phyloP scores from a whole-genome alignment of 2,888 invertebrate species.

The Drosophila lutescens region DNA sequence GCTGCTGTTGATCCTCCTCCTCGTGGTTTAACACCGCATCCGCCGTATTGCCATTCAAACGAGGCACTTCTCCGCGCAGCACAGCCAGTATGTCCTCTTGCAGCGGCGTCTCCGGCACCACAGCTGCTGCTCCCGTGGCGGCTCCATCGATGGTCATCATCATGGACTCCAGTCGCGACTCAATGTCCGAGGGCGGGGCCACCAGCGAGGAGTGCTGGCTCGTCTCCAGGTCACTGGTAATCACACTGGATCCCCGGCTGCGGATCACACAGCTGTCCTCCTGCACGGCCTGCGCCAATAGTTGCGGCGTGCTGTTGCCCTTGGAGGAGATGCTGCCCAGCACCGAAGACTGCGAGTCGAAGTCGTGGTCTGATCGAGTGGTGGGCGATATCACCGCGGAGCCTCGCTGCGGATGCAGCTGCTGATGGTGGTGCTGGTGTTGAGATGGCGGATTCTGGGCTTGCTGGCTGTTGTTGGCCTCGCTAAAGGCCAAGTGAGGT shows the following conservation, averaged over 20 bases:
- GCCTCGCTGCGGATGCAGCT: slow-evolving; percentile 49
- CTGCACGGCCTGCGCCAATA: slow-evolving; percentile 76
- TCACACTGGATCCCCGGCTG: slow-evolving; percentile 84
- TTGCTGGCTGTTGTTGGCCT: slow-evolving; percentile 32
- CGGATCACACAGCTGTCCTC: slow-evolving; percentile 84
- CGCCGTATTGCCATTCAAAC: slow-evolving; percentile 51
- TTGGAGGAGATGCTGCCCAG: slow-evolving; percentile 84
- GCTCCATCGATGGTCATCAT: slow-evolving; percentile 79
- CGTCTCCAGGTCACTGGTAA: slow-evolving; percentile 84
- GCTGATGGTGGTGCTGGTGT: slow-evolving; percentile 13
- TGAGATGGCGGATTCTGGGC: slow-evolving; percentile 27
- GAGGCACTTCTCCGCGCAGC: slow-evolving; percentile 71
- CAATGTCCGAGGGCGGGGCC: slow-evolving; percentile 84
- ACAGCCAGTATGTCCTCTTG: slow-evolving; percentile 83
- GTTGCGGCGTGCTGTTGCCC: slow-evolving; percentile 82
- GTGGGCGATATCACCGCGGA: slow-evolving; percentile 83
- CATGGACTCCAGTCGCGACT: slow-evolving; percentile 84
- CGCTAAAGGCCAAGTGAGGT: slow-evolving; percentile 82
- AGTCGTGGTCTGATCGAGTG: slow-evolving; percentile 85
- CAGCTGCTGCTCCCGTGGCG: slow-evolving; percentile 24
- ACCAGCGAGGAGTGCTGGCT: slow-evolving; percentile 84
- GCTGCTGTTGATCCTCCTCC: slow-evolving; percentile 26
- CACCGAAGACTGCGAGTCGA: slow-evolving; percentile 84
- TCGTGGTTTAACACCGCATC: background rate
- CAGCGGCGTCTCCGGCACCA: slow-evolving; percentile 58